Conservation (phyloP, 2,113 vertebrate genomes). For the Bagarius yarrelli region DNA sequence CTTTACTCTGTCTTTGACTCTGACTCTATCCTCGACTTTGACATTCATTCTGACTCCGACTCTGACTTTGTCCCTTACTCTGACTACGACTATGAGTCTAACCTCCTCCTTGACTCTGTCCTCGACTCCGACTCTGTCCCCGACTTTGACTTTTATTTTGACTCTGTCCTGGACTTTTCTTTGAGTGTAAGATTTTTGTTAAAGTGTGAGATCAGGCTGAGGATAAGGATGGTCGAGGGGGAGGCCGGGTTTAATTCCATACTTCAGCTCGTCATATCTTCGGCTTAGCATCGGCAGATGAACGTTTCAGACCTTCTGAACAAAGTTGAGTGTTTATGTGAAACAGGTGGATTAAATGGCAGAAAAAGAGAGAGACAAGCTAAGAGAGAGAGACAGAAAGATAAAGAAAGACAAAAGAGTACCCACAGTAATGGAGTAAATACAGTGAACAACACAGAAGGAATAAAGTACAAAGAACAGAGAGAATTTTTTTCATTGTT, state of each 20-base stretch:
- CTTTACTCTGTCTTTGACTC: too few relatives aligned
- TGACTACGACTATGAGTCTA: too few relatives aligned
- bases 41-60: too few relatives aligned
- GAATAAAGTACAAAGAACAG: not conserved
- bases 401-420: too few relatives aligned
- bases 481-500: not conserved
- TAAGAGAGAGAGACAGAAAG: not conserved
- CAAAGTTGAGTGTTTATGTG: not conserved
- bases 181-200: not conserved
- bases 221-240: not conserved
- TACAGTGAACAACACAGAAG: not conserved
- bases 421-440: not conserved
- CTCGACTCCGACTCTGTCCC: too few relatives aligned
- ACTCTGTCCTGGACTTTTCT: too few relatives aligned
- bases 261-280: not conserved
- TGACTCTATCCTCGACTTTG: too few relatives aligned
- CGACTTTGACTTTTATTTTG: too few relatives aligned
- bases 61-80: too few relatives aligned
- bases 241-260: not conserved
- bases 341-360: not conserved
- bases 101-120: too few relatives aligned
- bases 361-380: too few relatives aligned
- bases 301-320: not conserved
- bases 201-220: not conserved
- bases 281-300: not conserved